These are phyloP conservation scores for Porites cylindrica DNA, from an alignment of 92 coral and sea anemone species.

Conservation along the genomic window DNA sequence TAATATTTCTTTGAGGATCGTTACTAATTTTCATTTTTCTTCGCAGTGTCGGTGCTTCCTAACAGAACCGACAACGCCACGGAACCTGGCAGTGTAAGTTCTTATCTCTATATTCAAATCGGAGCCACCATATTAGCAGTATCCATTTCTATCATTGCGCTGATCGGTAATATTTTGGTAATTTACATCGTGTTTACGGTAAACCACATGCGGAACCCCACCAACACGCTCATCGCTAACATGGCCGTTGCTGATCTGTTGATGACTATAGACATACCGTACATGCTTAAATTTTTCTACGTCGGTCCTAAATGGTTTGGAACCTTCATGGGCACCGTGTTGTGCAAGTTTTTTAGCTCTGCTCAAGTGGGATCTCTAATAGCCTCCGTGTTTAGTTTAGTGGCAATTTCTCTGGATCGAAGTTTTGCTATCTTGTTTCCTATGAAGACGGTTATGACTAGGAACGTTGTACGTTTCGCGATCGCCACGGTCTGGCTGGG, in stretches of 20 bases:
- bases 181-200: conserved; percentile 72
- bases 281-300: conserved; percentile 66
- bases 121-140: conserved; percentile 62
- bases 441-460: conserved; percentile 70
- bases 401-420: conserved; percentile 72
- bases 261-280: conserved; percentile 72
- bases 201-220: conserved; percentile 75
- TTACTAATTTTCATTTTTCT: not conserved
- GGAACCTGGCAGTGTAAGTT: not conserved
- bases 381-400: conserved; percentile 73
- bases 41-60: not conserved
- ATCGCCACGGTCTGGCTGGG: conserved; percentile 59
- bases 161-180: conserved; percentile 70
- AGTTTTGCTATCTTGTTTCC: conserved; percentile 72
- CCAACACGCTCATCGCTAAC: conserved; percentile 79
- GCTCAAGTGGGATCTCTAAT: conserved; percentile 74
- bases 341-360: conserved; percentile 75
- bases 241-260: conserved; percentile 82
- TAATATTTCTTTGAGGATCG: too few relatives aligned
- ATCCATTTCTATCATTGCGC: conserved; percentile 51
- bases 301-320: conserved; percentile 68
- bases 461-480: conserved; percentile 46
- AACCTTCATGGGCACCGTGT: conserved; percentile 61
- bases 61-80: conserved; percentile 18
- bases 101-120: conserved; percentile 24